Evolutionary conservation across 2,888 invertebrate species (phyloP).

Genomic region (Callimorpha dominula): DNA sequence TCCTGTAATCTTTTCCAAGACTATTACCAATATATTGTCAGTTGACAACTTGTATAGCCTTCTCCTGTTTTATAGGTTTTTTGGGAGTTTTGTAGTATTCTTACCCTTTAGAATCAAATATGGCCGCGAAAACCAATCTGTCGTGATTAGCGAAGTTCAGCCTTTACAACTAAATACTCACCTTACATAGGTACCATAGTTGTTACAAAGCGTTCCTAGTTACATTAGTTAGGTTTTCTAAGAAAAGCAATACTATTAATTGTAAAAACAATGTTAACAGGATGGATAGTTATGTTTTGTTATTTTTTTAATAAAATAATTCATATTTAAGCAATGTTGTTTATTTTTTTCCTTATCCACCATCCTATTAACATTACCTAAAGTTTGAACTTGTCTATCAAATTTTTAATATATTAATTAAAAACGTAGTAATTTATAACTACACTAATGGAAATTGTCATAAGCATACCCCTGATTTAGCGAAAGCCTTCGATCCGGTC

Average conservation of each 20-base stretch:
- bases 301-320: conserved; percentile 32
- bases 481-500: background rate
- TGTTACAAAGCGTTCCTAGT: background rate
- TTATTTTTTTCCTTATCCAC: conserved; percentile 55
- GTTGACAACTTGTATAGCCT: no score
- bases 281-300: conserved; percentile 56
- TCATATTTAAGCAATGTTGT: conserved; percentile 28
- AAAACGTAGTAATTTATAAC: background rate
- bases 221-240: background rate
- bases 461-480: background rate
- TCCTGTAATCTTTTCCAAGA: no score
- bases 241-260: background rate
- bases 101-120: background rate
- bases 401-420: background rate
- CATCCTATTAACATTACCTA: conserved; percentile 61
- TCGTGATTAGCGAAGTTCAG: background rate
- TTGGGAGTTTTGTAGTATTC: background rate
- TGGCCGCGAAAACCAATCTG: background rate
- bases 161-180: background rate
- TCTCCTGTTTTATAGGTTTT: background rate
- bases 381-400: background rate
- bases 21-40: no score
- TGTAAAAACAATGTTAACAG: conserved; percentile 55
- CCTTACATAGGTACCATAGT: background rate
- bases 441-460: background rate